Conservation (phyloP, 2,888 invertebrate species). For the Yponomeuta plumbellus region DNA sequence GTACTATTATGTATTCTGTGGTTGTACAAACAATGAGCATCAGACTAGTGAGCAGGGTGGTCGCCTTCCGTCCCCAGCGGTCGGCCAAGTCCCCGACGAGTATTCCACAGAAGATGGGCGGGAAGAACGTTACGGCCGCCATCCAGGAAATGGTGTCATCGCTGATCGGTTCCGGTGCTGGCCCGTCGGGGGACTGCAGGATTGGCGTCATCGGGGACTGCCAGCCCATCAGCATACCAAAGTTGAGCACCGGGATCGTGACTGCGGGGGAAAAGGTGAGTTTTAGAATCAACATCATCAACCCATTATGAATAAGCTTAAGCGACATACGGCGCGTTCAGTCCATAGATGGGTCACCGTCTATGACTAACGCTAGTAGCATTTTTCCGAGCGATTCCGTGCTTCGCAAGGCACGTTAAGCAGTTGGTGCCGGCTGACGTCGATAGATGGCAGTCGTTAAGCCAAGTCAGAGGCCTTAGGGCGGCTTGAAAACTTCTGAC, state of each 20-base stretch:
- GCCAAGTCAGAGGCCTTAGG: too few relatives aligned
- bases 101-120: constrained; percentile 72
- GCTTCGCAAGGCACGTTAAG: too few relatives aligned
- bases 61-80: constrained; percentile 69
- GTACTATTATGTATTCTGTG: too few relatives aligned
- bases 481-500: too few relatives aligned
- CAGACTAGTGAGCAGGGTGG: constrained; percentile 69
- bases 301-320: too few relatives aligned
- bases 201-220: constrained; percentile 75
- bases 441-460: too few relatives aligned
- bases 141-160: constrained; percentile 74
- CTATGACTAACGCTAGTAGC: too few relatives aligned
- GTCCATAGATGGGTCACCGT: too few relatives aligned
- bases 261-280: constrained; percentile 43
- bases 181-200: constrained; percentile 60
- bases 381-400: too few relatives aligned
- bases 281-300: too few relatives aligned
- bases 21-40: constrained; percentile 70
- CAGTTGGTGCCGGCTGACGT: too few relatives aligned
- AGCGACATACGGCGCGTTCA: too few relatives aligned
- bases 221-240: constrained; percentile 77
- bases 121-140: constrained; percentile 74
- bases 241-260: constrained; percentile 71
- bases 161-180: constrained; percentile 64
- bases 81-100: constrained; percentile 74